These are phyloP conservation scores for Spea multiplicata DNA, from an alignment of 2,113 vertebrate genomes.

Conservation along the genomic window DNA sequence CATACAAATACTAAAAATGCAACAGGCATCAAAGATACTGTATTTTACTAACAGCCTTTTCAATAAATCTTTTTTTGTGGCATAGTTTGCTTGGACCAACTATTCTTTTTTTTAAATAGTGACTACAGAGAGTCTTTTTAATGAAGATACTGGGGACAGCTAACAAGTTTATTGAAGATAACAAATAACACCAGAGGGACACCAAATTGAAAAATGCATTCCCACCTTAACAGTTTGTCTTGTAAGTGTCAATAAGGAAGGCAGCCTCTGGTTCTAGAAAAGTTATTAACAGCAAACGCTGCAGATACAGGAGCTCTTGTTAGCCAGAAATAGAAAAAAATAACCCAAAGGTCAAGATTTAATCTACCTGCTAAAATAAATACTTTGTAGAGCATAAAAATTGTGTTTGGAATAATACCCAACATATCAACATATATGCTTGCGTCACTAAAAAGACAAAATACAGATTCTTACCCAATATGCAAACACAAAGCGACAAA, in stretches of 20 bases:
- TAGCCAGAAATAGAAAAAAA: slow-evolving; percentile 14
- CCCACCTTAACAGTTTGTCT: slow-evolving; percentile 31
- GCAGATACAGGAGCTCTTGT: slow-evolving; percentile 12
- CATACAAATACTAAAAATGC: no score
- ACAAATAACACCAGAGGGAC: slow-evolving; percentile 21
- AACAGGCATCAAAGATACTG: no score
- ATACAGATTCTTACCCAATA: no score
- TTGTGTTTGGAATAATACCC: not conserved
- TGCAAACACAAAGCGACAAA: no score
- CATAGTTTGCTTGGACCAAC: no score
- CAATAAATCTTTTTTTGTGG: no score
- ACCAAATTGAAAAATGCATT: slow-evolving; percentile 8
- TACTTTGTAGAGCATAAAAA: not conserved
- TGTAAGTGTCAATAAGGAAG: slow-evolving; percentile 26
- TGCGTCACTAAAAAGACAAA: not conserved
- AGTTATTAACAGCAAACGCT: slow-evolving; percentile 24
- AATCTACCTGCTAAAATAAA: not conserved
- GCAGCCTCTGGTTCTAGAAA: slow-evolving; percentile 6
- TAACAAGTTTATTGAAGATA: slow-evolving; percentile 7
- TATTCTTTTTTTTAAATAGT: not conserved
- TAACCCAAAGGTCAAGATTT: slow-evolving; percentile 10
- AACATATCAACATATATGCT: not conserved
- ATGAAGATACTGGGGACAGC: slow-evolving; percentile 30
- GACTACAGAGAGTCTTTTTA: slow-evolving; percentile 18
- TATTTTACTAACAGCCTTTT: no score